Base-by-base conservation (phyloP, 1,140 invertebrate species). In the Laodelphax striatellus region DNA sequence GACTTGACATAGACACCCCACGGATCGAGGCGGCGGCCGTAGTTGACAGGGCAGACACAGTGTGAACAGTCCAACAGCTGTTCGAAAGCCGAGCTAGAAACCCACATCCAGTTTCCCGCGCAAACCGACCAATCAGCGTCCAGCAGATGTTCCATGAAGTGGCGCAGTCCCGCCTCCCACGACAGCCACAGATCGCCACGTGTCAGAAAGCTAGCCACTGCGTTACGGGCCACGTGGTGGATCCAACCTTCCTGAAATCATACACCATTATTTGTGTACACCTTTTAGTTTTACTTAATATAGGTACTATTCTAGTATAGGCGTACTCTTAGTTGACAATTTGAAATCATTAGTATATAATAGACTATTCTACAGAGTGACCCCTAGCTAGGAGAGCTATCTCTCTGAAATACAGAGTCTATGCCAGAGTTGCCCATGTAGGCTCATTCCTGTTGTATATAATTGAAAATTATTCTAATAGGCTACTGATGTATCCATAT, bases 21-120 rank as follows among this genome's bases (percentile, higher is more conserved):
- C 9, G 85, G 85, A 70, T 88, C 85, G 43, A 87, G 77, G n/a
- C 83, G 76, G 61, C 78, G 79, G 0, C 85, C 85, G 64, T 86
- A 80, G 3, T 78, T 76, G 34, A 86, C 81, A 0, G 85, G 86
- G 64, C 81, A 82, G 44, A 83, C 80, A 69, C 84, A 85, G 64
- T 79, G 69, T 62, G 81, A 72, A 60, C 81, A 79, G 71, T 85
- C 81, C 68, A 86, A 70, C 16, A 83, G 67, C 5, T 77, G 76
- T 61, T 85, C 83, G 72, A 88, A 88, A 8, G 85, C 85, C 28
- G 82, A 85, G 22, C 81, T 83, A 6, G 84, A 85, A 5, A 88
- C 82, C 85, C 85, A 88, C 83, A 88, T 87, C 86, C 86, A 88
- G 72, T 88, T 88, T 24, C 85, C 86, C 17, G 85, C 82, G 71